A percentile compares a stretch with the other conserved stretches of the same genome.
phyloP scores from a whole-genome alignment of 2,113 vertebrate genomes.

The Lutjanus erythropterus region DNA sequence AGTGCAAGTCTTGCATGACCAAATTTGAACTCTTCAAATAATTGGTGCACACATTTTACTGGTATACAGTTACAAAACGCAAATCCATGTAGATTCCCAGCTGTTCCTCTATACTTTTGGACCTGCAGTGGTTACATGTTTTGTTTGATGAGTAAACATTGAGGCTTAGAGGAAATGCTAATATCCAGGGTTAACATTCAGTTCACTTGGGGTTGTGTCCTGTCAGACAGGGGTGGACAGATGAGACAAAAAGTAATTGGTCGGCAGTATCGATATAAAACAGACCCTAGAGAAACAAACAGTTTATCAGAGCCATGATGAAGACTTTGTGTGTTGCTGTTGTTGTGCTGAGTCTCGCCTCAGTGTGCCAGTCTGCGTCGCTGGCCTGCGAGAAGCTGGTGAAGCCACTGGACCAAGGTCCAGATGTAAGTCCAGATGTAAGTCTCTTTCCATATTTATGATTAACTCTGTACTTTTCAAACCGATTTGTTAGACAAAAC shows the following conservation, averaged over 20 bases:
- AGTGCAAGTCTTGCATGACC: no score
- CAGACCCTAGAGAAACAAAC: background rate
- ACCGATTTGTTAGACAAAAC: background rate
- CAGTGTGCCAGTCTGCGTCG: constrained; percentile 38
- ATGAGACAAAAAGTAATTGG: constrained; percentile 27
- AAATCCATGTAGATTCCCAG: no score
- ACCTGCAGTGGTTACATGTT: background rate
- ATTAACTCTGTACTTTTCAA: background rate
- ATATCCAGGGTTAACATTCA: background rate
- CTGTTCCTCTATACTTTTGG: background rate
- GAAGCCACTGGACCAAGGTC: constrained; percentile 10
- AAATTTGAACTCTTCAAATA: background rate
- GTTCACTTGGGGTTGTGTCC: background rate
- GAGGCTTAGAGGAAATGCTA: background rate
- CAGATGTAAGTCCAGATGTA: constrained; percentile 50
- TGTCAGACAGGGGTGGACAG: background rate
- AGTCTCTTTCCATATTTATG: constrained; percentile 23
- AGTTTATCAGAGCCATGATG: constrained; percentile 32
- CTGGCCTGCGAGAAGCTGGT: constrained; percentile 48
- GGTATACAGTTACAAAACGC: background rate
- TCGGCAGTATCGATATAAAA: constrained; percentile 21
- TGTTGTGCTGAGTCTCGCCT: constrained; percentile 46
- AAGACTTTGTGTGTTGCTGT: constrained; percentile 46
- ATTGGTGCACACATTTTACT: background rate
- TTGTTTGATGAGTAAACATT: constrained; percentile 32